phyloP scores from a whole-genome alignment of 2,113 vertebrate genomes.

The Chrysemys picta region DNA sequence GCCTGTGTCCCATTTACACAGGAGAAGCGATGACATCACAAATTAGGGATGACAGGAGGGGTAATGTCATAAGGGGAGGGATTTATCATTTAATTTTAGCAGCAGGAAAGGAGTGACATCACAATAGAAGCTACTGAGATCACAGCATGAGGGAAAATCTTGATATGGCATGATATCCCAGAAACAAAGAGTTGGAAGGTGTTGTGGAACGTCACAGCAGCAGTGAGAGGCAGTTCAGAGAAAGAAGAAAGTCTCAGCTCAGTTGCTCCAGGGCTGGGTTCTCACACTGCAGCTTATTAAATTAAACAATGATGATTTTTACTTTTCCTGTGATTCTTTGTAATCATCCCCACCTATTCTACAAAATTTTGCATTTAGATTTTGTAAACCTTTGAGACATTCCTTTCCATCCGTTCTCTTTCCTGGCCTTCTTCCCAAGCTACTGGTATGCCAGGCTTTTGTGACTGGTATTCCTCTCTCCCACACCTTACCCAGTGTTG shows the following conservation, averaged over 20 bases:
- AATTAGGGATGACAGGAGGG: too few relatives aligned
- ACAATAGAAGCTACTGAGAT: too few relatives aligned
- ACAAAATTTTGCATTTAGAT: background rate
- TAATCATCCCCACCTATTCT: background rate
- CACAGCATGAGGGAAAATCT: background rate
- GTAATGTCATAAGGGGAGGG: background rate
- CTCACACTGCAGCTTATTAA: background rate
- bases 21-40: background rate
- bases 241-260: background rate
- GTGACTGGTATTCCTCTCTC: background rate
- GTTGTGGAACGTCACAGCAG: background rate
- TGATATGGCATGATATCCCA: background rate
- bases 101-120: background rate
- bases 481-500: background rate
- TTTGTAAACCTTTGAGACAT: background rate
- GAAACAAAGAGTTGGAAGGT: background rate
- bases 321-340: background rate
- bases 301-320: background rate
- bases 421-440: too few relatives aligned
- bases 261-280: background rate
- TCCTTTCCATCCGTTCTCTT: background rate
- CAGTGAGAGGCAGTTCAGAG: background rate
- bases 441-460: background rate
- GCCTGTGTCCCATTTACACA: background rate
- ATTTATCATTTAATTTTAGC: background rate